Evolutionary conservation across 2,888 invertebrate genomes (phyloP), one percentile per base, ranked within the genome.

Genomic region (Deilephila elpenor): DNA sequence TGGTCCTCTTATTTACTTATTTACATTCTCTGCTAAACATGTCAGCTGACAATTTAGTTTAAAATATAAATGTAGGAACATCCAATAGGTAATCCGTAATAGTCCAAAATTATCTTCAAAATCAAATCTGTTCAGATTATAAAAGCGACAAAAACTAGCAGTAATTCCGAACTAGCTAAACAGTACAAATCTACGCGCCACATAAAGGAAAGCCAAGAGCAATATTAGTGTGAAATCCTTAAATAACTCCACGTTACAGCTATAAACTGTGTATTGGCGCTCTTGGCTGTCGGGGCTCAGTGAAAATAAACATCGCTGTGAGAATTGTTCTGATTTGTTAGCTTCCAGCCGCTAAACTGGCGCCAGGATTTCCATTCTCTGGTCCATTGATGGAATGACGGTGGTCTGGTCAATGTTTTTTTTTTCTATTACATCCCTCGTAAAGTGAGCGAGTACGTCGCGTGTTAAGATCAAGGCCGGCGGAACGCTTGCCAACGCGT

Each of bases 141-240:
- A 44, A 44, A 44, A 44, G 11, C 11, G 11, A 44, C 44, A 14
- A 44, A 44, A 44, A 11, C 44, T 44, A 44, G 44, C 44, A 14
- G 25, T 20, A 59, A 25, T 59, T 59, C 19, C n/a, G n/a, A 56
- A 44, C 14, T 44, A 44, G n/a, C 56, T 56, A 56, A 19, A n/a
- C 56, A 17, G n/a, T 56, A n/a, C 6, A 56, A 56, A 19, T 56
- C 56, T 56, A 14, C 56, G 56, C 56, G 14, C 56, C 56, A 56
- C 56, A 56, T 34, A 17, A 62, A 25, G 51, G 67, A 25, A 67
- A 67, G 44, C 67, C 67, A 67, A 51, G 25, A 67, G 44, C 44
- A 51, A 51, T 67, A 20, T 64, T 64, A 67, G 44, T 67, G 67
- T 67, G 67, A 67, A 67, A 67, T 67, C 44, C 67, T 67, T 67